Base-by-base conservation (phyloP, 2,113 vertebrate genomes). In the Arizona elegans region DNA sequence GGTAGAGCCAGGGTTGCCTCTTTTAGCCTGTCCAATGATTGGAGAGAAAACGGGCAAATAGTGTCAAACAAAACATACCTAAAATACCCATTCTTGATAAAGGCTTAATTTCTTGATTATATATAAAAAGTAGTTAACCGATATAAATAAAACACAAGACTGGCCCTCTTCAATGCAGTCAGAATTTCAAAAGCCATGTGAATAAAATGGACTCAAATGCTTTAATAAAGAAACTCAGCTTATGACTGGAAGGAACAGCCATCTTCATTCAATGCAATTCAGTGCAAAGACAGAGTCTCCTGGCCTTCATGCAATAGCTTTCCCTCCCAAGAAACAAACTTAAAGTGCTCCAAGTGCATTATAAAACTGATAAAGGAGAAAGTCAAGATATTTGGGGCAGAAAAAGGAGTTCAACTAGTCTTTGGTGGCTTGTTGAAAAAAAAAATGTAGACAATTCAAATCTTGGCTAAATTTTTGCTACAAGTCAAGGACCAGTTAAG, bases 1-100 rank as follows among this genome's bases (percentile, higher is more conserved):
- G 94, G 98, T 99, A 99, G 99, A 99, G 99, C 99, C 98, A 98
- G 98, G 98, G 98, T 97, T 97, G 97, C 96, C 89, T 19, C 92
- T 86, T 94, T 43, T 92, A 97, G 96, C 95, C 96, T 95, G 94
- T 91, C 93, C 54, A 88, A 92, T 94, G 96, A 96, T 43, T 38
- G 86, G 91, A 95, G 96, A 94, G 94, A 96, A 95, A 97, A 96
- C 96, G 96, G 95, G 94, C 90, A 95, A 97, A 97, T 95, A 94
- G 96, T 93, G 92, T 93, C 95, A 96, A 97, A 97, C 91, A 95
- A 96, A 55, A 88, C 95, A n/a, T 15, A 47, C 75, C n/a, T 91
- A 56, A 2, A 12, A 38, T n/a, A 58, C 65, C 19, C 65, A 81
- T 21, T 55, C 47, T 59, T 89, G 38, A 85, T 94, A 96, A 96